Evolutionary conservation across 2,797 vertebrate species (phyloP).

Genomic region (Erpetoichthys calabaricus): DNA sequence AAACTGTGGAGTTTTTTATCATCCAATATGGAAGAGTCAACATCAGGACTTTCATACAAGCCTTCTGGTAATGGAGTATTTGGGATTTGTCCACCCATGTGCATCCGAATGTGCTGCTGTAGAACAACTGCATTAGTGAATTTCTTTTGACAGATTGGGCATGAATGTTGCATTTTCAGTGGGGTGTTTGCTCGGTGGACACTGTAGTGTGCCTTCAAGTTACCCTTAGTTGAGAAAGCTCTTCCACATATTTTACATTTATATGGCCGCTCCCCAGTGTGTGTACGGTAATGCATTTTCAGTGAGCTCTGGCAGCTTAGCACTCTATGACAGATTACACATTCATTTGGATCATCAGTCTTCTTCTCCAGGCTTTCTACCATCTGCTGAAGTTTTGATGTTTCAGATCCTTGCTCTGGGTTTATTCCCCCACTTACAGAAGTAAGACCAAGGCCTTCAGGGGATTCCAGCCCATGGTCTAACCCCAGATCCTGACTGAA

Average conservation of each 20-base stretch:
- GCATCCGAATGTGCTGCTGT: constrained; percentile 97
- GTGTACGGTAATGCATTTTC: constrained; percentile 97
- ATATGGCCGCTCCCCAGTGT: constrained; percentile 90
- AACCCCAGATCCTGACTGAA: constrained; percentile 51
- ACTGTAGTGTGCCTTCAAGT: constrained; percentile 91
- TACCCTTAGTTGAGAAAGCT: constrained; percentile 93
- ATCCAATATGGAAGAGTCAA: constrained; percentile 31
- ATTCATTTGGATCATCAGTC: constrained; percentile 78
- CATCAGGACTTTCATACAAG: constrained; percentile 50
- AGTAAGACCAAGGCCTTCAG: constrained; percentile 36
- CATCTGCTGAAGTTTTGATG: constrained; percentile 86
- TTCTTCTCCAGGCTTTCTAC: constrained; percentile 88
- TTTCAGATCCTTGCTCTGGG: constrained; percentile 71
- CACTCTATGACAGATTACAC: constrained; percentile 82
- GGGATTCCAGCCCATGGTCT: constrained; percentile 56
- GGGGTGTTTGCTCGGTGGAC: constrained; percentile 79
- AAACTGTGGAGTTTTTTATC: constrained; percentile 26
- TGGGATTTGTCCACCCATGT: constrained; percentile 94
- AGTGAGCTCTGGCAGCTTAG: constrained; percentile 94
- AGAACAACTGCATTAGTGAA: constrained; percentile 90
- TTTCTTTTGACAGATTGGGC: constrained; percentile 97
- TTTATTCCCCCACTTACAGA: constrained; percentile 41
- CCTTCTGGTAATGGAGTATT: constrained; percentile 74
- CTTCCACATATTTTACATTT: constrained; percentile 92
- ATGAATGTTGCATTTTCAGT: constrained; percentile 86